Base-by-base conservation (phyloP, 2,888 invertebrate species). In the Emmelina monodactyla region DNA sequence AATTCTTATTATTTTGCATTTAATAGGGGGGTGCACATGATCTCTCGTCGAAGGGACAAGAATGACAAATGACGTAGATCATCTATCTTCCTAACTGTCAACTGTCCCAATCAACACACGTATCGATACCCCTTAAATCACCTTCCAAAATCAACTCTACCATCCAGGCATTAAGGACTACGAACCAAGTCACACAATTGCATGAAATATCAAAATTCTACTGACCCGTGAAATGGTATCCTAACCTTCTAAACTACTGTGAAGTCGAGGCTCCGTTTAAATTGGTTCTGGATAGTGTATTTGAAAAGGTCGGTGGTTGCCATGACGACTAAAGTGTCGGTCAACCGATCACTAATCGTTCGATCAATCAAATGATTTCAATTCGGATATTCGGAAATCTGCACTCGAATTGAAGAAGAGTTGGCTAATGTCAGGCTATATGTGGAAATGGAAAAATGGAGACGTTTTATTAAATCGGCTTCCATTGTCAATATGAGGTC, bases 31-130 rank as follows among this genome's bases (percentile, higher is more conserved):
- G 54, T 64, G 62, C 67, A 63, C 50, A 62, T 58, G n/a, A 25
- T 60, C 62, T 53, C 60, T 62, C 62, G 55, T 59, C 61, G 43
- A 51, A 61, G 62, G 64, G 59, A 58, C 61, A 47, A 45, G 55
- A 66, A 68, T 71, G 76, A 76, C 73, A 73, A 76, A 78, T 72
- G 76, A 70, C 69, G 56, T 46, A 51, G 62, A 67, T 69, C 71
- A 57, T 78, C 67, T 67, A 75, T 76, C 76, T 75, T 75, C 73
- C 63, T 71, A 72, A 69, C 72, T 75, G 76, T 76, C 76, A 75
- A 54, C 60, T 44, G 47, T 66, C 63, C 73, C 70, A 73, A 75
- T 76, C 73, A 69, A 66, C 71, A 64, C 67, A 68, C 66, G 67
- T 68, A 67, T 60, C 62, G 53, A 52, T 52, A 55, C 47, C 54